Evolutionary conservation across 2,113 vertebrate genomes (phyloP).

Genomic region (Tenrec ecaudatus): DNA sequence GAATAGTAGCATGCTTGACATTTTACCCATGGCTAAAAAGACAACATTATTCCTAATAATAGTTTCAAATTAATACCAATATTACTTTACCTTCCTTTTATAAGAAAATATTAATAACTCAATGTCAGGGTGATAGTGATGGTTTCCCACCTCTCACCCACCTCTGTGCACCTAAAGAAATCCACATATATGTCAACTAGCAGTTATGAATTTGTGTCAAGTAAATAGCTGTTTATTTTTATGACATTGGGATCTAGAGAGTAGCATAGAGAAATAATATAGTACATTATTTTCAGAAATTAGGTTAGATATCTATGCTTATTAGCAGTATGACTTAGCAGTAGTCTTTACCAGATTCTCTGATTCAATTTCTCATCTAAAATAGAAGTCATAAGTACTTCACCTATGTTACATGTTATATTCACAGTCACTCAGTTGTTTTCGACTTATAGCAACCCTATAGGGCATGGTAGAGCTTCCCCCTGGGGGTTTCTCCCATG

Average conservation of each 20-base stretch:
- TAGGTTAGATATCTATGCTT: neutral
- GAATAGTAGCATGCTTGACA: neutral
- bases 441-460: no score
- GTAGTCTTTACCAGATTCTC: neutral
- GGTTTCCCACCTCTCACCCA: neutral
- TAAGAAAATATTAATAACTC: constrained; percentile 13
- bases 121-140: neutral
- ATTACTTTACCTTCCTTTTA: constrained; percentile 27
- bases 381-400: neutral
- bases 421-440: no score
- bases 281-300: neutral
- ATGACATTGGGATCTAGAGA: neutral
- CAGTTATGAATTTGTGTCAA: neutral
- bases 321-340: neutral
- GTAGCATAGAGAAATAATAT: neutral
- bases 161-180: neutral
- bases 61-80: constrained; percentile 38
- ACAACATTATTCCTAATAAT: constrained; percentile 1
- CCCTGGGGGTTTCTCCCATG: no score
- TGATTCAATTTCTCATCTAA: neutral
- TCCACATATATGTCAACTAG: neutral
- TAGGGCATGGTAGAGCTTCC: no score
- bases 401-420: no score
- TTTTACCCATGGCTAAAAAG: constrained; percentile 27
- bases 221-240: neutral